Evolutionary conservation across 2,888 invertebrate species (phyloP).

Genomic region (Steinernema hermaphroditum): DNA sequence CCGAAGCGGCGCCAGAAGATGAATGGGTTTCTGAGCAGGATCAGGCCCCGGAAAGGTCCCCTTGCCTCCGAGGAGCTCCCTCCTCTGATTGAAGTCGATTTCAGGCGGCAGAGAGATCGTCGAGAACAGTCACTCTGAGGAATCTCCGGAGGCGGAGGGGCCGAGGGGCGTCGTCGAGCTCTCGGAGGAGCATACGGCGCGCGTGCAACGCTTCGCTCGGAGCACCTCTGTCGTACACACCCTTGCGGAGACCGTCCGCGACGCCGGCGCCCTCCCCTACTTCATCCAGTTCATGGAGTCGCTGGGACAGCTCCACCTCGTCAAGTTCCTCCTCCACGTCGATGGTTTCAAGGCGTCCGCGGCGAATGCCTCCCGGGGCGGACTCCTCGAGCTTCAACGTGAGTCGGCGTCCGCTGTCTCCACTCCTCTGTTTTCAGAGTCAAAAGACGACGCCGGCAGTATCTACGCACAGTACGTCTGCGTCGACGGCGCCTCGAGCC

Average conservation of each 20-base stretch:
- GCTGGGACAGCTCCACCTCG: conserved; percentile 62
- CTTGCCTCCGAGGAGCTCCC: too few relatives aligned
- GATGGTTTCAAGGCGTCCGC: conserved; percentile 68
- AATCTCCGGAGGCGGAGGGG: too few relatives aligned
- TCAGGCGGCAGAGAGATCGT: too few relatives aligned
- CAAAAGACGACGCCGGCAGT: conserved; percentile 72
- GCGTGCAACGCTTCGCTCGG: conserved; percentile 7
- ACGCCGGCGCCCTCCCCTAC: conserved; percentile 80
- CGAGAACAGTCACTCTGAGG: too few relatives aligned
- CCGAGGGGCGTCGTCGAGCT: neutral
- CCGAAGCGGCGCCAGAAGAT: conserved; percentile 7
- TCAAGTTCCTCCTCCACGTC: conserved; percentile 70
- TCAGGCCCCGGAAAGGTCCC: conserved; percentile 12
- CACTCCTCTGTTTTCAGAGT: conserved; percentile 60
- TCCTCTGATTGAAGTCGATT: too few relatives aligned
- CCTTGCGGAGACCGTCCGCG: conserved; percentile 77
- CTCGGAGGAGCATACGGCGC: neutral
- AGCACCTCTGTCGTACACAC: conserved; percentile 71
- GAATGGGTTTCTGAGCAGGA: conserved; percentile 21
- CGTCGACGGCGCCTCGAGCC: conserved; percentile 73
- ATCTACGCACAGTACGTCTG: conserved; percentile 81
- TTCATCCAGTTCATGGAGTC: conserved; percentile 81
- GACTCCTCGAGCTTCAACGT: neutral
- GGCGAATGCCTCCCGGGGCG: neutral
- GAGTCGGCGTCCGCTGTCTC: neutral